Evolutionary conservation across 2,113 vertebrate species (phyloP).

Genomic region (Corvus cornix): DNA sequence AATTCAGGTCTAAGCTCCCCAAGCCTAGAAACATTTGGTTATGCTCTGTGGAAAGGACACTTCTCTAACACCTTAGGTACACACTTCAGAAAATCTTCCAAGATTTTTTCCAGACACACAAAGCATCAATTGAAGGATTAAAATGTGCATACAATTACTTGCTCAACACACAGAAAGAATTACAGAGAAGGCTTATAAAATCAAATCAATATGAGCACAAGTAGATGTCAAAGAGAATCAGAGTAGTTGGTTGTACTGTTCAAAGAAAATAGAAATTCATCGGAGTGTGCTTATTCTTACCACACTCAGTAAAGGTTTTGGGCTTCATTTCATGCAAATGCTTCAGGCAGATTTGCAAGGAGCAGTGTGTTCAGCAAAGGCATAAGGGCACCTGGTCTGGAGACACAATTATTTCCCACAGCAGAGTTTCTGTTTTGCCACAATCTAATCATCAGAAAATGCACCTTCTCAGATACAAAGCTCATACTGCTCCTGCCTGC

Average conservation of each 20-base stretch:
- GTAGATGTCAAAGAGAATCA: neutral
- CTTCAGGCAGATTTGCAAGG: neutral
- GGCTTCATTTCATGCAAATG: neutral
- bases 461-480: neutral
- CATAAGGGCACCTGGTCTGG: neutral
- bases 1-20: neutral
- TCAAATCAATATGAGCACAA: neutral
- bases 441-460: neutral
- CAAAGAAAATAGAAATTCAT: neutral
- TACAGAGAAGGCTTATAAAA: neutral
- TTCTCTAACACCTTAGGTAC: neutral
- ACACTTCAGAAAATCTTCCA: neutral
- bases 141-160: neutral
- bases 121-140: neutral
- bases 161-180: neutral
- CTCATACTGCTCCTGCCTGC: neutral
- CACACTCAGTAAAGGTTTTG: rapidly evolving
- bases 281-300: neutral
- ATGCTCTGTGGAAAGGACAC: neutral
- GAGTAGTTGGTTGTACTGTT: neutral
- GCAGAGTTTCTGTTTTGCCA: neutral
- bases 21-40: neutral
- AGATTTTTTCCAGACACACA: neutral
- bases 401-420: neutral
- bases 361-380: neutral